Conservation (phyloP, 2,797 vertebrate species). For the Enteromius trimaculatus region DNA sequence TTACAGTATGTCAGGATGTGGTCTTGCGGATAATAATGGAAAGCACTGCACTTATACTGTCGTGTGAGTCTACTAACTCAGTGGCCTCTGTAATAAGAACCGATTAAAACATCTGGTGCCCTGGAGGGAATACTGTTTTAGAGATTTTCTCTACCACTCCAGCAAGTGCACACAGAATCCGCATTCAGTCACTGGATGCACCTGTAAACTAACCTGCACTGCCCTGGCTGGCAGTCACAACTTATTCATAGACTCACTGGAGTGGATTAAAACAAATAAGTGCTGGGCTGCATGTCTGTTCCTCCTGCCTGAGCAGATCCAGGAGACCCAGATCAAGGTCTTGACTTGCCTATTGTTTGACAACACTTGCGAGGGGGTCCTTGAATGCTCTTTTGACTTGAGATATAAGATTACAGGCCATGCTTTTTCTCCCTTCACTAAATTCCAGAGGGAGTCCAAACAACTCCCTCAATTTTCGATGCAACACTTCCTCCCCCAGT, state of each 20-base stretch:
- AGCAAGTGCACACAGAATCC: neutral
- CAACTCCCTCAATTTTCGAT: constrained; percentile 72
- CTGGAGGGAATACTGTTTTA: neutral
- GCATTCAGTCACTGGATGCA: constrained; percentile 10
- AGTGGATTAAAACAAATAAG: constrained; percentile 52
- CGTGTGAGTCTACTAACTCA: neutral
- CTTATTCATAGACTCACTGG: constrained; percentile 38
- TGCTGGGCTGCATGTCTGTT: constrained; percentile 47
- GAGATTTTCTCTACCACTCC: neutral
- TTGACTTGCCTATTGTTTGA: constrained; percentile 61
- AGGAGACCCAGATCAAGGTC: constrained; percentile 49
- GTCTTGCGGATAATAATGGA: neutral
- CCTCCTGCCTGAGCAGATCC: constrained; percentile 51
- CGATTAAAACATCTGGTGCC: constrained; percentile 14
- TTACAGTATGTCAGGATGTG: neutral
- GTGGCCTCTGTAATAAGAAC: neutral
- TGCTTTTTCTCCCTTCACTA: constrained; percentile 66
- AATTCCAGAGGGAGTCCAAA: constrained; percentile 70
- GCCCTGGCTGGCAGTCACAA: constrained; percentile 17
- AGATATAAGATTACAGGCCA: constrained; percentile 75
- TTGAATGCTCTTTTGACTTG: constrained; percentile 55
- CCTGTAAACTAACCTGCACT: neutral
- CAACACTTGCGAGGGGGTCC: constrained; percentile 61
- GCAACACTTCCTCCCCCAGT: constrained; percentile 64
- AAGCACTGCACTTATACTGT: neutral